Conservation (phyloP, 1,140 invertebrate genomes). For the Drosophila malerkotliana region DNA sequence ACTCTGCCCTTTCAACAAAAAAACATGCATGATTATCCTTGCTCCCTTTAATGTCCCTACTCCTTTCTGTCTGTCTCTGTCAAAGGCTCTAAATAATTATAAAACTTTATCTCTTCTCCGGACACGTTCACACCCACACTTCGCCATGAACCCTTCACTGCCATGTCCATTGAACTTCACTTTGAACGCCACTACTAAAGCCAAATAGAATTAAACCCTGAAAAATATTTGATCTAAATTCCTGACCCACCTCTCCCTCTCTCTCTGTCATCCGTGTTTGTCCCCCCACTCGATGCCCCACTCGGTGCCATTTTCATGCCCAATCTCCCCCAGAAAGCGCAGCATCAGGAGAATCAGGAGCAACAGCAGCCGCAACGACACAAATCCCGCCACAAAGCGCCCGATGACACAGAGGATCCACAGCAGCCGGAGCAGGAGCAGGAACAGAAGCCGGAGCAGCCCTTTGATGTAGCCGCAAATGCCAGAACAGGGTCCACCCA, state of each 20-base stretch:
- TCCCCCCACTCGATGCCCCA: slow-evolving; percentile 15
- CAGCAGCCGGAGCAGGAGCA: background rate
- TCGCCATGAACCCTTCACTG: slow-evolving; percentile 23
- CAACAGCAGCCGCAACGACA: slow-evolving; percentile 46
- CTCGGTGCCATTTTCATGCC: slow-evolving; percentile 28
- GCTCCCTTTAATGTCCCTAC: background rate
- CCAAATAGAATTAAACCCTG: slow-evolving; percentile 81
- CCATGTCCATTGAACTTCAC: slow-evolving; percentile 57
- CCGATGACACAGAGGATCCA: slow-evolving; percentile 61
- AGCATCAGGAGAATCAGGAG: slow-evolving; percentile 12
- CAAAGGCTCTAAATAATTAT: slow-evolving; percentile 64
- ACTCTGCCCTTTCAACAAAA: slow-evolving; percentile 21
- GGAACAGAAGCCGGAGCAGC: background rate
- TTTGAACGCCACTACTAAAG: slow-evolving; percentile 52
- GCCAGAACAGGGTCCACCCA: slow-evolving; percentile 44
- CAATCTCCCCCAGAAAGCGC: slow-evolving; percentile 64
- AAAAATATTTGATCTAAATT: slow-evolving; percentile 75
- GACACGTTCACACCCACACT: slow-evolving; percentile 17
- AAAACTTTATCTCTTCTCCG: slow-evolving; percentile 59
- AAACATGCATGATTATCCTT: slow-evolving; percentile 24
- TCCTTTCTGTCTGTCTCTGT: slow-evolving; percentile 11
- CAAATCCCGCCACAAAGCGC: slow-evolving; percentile 75
- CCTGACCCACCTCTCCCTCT: slow-evolving; percentile 10
- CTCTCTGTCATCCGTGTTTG: slow-evolving; percentile 6
- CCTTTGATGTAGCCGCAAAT: slow-evolving; percentile 72